These are phyloP conservation scores for Enteromius unitaeniatus DNA, from an alignment of 2,797 vertebrate species.

Conservation along the genomic window DNA sequence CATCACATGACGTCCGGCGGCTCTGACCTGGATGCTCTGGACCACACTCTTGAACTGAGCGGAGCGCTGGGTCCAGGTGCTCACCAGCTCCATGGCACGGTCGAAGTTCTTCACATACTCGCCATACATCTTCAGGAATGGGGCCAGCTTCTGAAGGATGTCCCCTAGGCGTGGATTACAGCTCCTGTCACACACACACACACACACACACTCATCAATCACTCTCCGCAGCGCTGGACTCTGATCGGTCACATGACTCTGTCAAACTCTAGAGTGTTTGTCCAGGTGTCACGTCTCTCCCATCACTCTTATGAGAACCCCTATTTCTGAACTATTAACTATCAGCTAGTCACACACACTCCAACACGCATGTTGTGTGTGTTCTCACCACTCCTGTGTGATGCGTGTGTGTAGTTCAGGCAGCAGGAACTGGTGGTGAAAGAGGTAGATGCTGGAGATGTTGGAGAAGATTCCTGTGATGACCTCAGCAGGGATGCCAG, in stretches of 20 bases:
- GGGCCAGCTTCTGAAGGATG: slow-evolving; percentile 96
- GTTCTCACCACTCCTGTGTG: slow-evolving; percentile 89
- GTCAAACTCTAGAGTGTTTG: too few relatives aligned
- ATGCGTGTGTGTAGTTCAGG: slow-evolving; percentile 93
- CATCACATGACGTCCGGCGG: neutral
- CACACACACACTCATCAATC: slow-evolving; percentile 1
- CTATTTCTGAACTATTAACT: too few relatives aligned
- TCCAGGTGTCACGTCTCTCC: too few relatives aligned
- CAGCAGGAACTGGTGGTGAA: slow-evolving; percentile 94
- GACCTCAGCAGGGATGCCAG: slow-evolving; percentile 89
- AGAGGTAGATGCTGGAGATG: slow-evolving; percentile 96
- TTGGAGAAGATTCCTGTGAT: slow-evolving; percentile 98
- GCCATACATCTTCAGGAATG: slow-evolving; percentile 99
- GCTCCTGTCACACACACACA: slow-evolving; percentile 76
- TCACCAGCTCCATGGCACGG: slow-evolving; percentile 92
- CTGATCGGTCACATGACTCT: neutral
- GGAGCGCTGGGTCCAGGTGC: slow-evolving; percentile 90
- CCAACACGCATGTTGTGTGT: neutral
- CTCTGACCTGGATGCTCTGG: slow-evolving; percentile 85
- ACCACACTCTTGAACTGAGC: slow-evolving; percentile 89
- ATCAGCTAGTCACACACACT: too few relatives aligned
- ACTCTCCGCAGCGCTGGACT: neutral
- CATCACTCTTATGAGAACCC: too few relatives aligned
- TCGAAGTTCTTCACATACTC: slow-evolving; percentile 99
- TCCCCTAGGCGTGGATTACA: slow-evolving; percentile 93